Evolutionary conservation across 2,113 vertebrate species (phyloP), one percentile per base, ranked within the genome.

Genomic region (Gambusia affinis): DNA sequence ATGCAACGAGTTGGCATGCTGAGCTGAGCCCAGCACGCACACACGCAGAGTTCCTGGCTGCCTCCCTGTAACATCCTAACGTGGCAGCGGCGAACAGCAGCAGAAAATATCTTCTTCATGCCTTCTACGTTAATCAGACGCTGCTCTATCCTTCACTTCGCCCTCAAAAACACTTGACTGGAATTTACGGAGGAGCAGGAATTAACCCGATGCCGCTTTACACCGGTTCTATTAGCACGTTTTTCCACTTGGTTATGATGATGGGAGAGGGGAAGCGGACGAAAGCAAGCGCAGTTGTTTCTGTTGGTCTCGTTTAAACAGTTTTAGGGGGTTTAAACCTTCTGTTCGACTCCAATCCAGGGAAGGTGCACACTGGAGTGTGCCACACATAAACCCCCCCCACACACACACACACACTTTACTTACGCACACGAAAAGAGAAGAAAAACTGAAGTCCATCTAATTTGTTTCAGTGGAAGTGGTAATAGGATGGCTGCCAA

Each of bases 231-330:
- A 93, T 92, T 86, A 91, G 91, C 84, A 2, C 77, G 84, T 89
- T 91, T 93, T 93, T 92, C 92, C 92, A 91, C 92, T 92, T 89
- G 86, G 85, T 92, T 86, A 90, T 88, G 87, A 91, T 88, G 87
- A 92, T 88, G 85, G 70, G 87, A 85, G 86, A 81, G 80, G 76
- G 90, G 90, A 84, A 89, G 82, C 75, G 22, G 81, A 29, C 39
- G 64, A 86, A 89, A 87, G 87, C 86, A 86, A 87, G 82, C 35
- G 63, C 90, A 92, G 90, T 87, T 92, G 88, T 72, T 91, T 86
- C 83, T 90, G 84, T 87, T 91, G 91, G 78, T 80, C 87, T 90
- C 90, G 88, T 88, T 89, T 76, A 76, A 80, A 66, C 67, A 82
- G 72, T 57, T 81, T 88, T 79, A 81, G 70, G 78, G 80, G 76